These are phyloP conservation scores for Pseudolycoriella hygida DNA, from an alignment of 2,888 invertebrate species.

Conservation along the genomic window DNA sequence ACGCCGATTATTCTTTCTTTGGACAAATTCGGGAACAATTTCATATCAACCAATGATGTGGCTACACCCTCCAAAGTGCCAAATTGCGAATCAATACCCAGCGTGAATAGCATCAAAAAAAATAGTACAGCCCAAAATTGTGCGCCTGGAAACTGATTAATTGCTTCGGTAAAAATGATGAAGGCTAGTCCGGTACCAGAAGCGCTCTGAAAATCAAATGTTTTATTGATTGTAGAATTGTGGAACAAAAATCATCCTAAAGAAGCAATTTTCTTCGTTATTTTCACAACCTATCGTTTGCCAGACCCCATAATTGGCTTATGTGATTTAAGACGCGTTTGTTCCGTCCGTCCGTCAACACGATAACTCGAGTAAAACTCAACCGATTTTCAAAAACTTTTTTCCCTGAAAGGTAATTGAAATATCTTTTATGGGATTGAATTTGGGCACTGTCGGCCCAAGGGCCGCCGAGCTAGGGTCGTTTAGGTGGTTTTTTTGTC, in stretches of 20 bases:
- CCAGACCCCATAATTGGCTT: no score
- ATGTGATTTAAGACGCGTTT: no score
- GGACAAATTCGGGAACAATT: constrained; percentile 75
- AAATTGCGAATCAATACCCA: constrained; percentile 94
- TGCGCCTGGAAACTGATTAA: constrained; percentile 91
- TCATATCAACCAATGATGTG: constrained; percentile 89
- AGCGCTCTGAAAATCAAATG: constrained; percentile 54
- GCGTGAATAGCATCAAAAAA: constrained; percentile 90
- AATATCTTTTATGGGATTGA: no score
- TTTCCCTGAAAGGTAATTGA: no score
- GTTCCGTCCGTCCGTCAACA: no score
- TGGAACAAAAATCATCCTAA: constrained; percentile 9
- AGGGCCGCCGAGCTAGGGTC: no score
- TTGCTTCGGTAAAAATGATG: constrained; percentile 94
- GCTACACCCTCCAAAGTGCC: constrained; percentile 91
- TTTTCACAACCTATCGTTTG: neutral
- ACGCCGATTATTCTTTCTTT: constrained; percentile 76
- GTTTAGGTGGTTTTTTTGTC: no score
- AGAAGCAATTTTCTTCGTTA: neutral
- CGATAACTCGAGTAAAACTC: no score
- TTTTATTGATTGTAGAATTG: neutral
- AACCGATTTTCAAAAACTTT: no score
- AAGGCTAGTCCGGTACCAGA: constrained; percentile 93
- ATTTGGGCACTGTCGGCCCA: no score
- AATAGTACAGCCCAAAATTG: constrained; percentile 93